phyloP scores from a whole-genome alignment of 1,140 invertebrate genomes.

The Lordiphosa stackelbergi region DNA sequence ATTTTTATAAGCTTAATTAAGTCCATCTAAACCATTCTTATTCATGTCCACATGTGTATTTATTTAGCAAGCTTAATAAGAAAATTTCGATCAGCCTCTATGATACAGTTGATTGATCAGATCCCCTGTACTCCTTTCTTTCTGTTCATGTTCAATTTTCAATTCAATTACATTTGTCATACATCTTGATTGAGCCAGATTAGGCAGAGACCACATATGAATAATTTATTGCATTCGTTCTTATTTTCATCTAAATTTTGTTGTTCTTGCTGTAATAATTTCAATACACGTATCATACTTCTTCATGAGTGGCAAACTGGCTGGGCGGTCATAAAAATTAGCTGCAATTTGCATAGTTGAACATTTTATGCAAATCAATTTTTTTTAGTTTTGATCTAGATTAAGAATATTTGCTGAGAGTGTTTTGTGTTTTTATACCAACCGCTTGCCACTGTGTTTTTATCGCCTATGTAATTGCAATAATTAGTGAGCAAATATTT shows the following conservation, averaged over 20 bases:
- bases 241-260: neutral
- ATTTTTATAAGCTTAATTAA: too few species aligned
- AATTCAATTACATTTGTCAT: constrained; percentile 40
- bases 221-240: constrained; percentile 45
- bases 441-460: constrained; percentile 34
- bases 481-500: constrained; percentile 42
- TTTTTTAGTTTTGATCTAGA: constrained; percentile 40
- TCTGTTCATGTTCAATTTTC: constrained; percentile 9
- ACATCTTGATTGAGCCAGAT: constrained; percentile 28
- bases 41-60: too few species aligned
- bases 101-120: too few species aligned
- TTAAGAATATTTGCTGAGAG: constrained; percentile 32
- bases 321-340: constrained; percentile 66
- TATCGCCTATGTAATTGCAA: constrained; percentile 69
- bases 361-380: constrained; percentile 66
- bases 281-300: constrained; percentile 2
- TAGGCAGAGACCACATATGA: constrained; percentile 29
- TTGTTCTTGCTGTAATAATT: constrained; percentile 4
- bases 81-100: too few species aligned
- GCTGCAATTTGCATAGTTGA: constrained; percentile 66
- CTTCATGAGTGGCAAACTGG: constrained; percentile 49
- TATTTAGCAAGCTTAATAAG: too few species aligned
- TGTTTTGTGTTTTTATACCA: constrained; percentile 30
- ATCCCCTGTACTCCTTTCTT: neutral
- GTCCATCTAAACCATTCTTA: too few species aligned